Evolutionary conservation across 2,797 vertebrate species (phyloP).

Genomic region (Cygnus olor): DNA sequence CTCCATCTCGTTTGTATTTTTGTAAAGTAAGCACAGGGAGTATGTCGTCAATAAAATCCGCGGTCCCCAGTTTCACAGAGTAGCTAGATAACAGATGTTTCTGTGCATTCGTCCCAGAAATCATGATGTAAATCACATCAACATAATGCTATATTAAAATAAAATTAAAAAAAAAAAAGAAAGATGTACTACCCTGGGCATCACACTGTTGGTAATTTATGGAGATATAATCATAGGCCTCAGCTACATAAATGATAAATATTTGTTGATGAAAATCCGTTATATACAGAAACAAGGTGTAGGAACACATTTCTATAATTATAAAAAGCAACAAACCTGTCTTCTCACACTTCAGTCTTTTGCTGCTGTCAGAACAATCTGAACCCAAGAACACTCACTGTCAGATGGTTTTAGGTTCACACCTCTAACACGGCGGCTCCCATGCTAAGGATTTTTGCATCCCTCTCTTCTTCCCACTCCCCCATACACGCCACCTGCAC

Average conservation of each 20-base stretch:
- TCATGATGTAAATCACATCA: background rate
- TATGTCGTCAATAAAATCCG: background rate
- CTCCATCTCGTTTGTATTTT: constrained; percentile 35
- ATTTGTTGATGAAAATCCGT: background rate
- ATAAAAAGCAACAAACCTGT: background rate
- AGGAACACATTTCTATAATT: background rate
- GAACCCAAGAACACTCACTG: background rate
- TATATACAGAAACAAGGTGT: background rate
- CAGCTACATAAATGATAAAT: background rate
- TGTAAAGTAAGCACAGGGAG: constrained; percentile 17
- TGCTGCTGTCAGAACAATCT: background rate
- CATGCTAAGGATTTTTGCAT: background rate
- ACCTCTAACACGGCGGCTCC: background rate
- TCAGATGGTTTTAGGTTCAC: background rate
- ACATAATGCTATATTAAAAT: background rate
- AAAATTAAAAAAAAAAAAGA: background rate
- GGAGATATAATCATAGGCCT: background rate
- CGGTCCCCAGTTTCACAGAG: background rate
- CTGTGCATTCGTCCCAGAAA: background rate
- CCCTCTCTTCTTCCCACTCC: background rate
- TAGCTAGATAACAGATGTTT: background rate
- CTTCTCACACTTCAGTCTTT: background rate
- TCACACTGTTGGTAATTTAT: background rate
- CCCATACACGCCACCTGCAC: background rate
- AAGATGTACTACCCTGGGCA: background rate